Evolutionary conservation across 2,113 vertebrate genomes (phyloP).

Genomic region (Cichladusa arquata): DNA sequence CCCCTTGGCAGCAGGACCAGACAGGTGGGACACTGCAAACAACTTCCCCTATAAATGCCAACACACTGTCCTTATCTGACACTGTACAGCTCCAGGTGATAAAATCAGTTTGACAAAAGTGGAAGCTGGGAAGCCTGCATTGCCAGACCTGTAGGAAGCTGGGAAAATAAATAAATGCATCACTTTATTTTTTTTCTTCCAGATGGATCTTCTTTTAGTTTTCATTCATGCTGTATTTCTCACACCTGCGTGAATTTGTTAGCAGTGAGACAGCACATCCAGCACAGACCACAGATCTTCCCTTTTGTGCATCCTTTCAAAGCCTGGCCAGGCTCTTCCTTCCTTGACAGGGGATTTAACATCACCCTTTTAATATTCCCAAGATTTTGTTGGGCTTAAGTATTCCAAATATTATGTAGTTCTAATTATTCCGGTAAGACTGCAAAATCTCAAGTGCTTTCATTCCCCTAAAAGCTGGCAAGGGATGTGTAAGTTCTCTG

Average conservation of each 20-base stretch:
- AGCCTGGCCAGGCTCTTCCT: neutral
- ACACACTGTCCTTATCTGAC: neutral
- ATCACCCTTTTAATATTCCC: neutral
- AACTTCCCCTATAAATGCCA: neutral
- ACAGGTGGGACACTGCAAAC: neutral
- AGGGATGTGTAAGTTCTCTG: slow-evolving; percentile 22
- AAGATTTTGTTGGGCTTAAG: slow-evolving; percentile 1
- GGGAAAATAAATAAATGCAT: neutral
- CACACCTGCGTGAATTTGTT: neutral
- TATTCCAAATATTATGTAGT: slow-evolving; percentile 32
- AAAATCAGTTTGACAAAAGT: neutral
- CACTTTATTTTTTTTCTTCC: neutral
- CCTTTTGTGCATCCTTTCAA: neutral
- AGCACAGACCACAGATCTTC: neutral
- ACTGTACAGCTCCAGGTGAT: neutral
- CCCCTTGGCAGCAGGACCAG: neutral
- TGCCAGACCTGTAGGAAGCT: neutral
- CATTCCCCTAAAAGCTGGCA: slow-evolving; percentile 42
- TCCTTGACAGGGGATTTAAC: neutral
- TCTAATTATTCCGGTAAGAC: slow-evolving; percentile 25
- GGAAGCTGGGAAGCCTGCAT: neutral
- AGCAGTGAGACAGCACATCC: neutral
- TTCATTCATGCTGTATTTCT: neutral
- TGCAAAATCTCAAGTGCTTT: slow-evolving; percentile 32
- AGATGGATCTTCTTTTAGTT: neutral